A percentile compares a stretch with the other conserved stretches of the same genome.
phyloP scores from a whole-genome alignment of 23 tunicate species.

The Diplosoma virens region DNA sequence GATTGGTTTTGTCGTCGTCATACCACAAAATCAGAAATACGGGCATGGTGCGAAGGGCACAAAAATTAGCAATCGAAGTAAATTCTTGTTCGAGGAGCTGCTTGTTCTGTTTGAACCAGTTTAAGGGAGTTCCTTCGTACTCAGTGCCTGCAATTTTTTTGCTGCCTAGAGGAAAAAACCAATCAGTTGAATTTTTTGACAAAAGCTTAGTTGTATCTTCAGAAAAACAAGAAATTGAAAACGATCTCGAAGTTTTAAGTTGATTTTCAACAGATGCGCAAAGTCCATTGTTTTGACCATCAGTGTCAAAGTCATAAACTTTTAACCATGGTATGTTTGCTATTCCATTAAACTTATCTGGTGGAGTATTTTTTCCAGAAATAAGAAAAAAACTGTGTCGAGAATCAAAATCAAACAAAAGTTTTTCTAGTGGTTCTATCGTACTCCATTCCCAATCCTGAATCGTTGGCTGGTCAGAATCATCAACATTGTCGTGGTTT shows the following conservation, averaged over 20 bases:
- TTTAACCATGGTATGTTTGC: slow-evolving; percentile 64
- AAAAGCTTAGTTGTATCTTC: not conserved
- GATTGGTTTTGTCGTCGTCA: not conserved
- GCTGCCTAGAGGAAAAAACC: slow-evolving; percentile 28
- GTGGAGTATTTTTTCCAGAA: slow-evolving; percentile 18
- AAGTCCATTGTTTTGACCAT: slow-evolving; percentile 26
- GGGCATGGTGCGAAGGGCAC: not conserved
- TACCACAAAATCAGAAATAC: slow-evolving; percentile 43
- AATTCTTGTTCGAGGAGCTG: slow-evolving; percentile 2
- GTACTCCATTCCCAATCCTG: too few species aligned
- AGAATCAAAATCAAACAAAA: not conserved
- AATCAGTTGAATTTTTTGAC: slow-evolving; percentile 6
- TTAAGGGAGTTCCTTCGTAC: not conserved
- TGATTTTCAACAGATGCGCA: not conserved
- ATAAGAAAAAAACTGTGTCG: slow-evolving; percentile 15
- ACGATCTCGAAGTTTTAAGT: not conserved
- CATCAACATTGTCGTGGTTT: too few species aligned
- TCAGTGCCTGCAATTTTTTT: not conserved
- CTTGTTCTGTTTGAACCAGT: slow-evolving; percentile 6
- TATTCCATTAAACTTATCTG: slow-evolving; percentile 3
- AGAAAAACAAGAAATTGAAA: not conserved
- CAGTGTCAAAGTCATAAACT: slow-evolving; percentile 64
- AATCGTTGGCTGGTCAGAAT: too few species aligned
- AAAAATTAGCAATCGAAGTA: slow-evolving; percentile 10
- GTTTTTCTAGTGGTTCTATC: not conserved